phyloP scores from a whole-genome alignment of 2,888 invertebrate genomes.

The Palloptera scutellata region DNA sequence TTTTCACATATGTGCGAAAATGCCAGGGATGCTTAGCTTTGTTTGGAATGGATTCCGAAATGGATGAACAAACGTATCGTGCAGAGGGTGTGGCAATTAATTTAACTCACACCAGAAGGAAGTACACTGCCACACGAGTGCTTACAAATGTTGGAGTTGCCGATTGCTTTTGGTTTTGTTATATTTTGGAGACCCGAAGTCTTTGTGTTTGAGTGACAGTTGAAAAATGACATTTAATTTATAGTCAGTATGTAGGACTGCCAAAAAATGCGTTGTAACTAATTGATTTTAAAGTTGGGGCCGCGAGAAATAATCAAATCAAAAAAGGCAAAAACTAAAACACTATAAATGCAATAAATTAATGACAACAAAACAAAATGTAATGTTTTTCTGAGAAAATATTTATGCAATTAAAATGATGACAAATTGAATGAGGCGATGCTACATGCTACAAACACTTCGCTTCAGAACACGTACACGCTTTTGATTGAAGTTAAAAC shows the following conservation, averaged over 20 bases:
- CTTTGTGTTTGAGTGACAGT: slow-evolving; percentile 17
- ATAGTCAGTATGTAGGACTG: too few relatives aligned
- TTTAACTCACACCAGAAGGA: neutral
- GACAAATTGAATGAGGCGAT: too few relatives aligned
- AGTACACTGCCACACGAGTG: too few relatives aligned
- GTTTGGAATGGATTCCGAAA: neutral
- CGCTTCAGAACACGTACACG: neutral
- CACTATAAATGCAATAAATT: slow-evolving; percentile 13
- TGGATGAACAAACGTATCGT: neutral
- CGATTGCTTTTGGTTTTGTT: too few relatives aligned
- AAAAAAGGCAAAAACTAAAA: neutral
- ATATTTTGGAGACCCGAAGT: neutral
- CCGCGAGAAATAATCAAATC: neutral
- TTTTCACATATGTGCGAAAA: slow-evolving; percentile 14
- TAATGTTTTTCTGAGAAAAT: too few relatives aligned
- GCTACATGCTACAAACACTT: too few relatives aligned
- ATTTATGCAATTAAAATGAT: too few relatives aligned
- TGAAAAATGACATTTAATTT: slow-evolving; percentile 15
- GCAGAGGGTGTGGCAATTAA: slow-evolving; percentile 18
- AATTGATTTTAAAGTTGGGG: slow-evolving; percentile 10
- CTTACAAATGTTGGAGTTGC: too few relatives aligned
- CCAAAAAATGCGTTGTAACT: slow-evolving; percentile 18
- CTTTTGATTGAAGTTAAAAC: slow-evolving; percentile 19
- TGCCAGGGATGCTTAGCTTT: slow-evolving; percentile 11
- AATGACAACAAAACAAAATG: slow-evolving; percentile 2